phyloP scores from a whole-genome alignment of 1,140 invertebrate species.

The Heliconius nattereri region DNA sequence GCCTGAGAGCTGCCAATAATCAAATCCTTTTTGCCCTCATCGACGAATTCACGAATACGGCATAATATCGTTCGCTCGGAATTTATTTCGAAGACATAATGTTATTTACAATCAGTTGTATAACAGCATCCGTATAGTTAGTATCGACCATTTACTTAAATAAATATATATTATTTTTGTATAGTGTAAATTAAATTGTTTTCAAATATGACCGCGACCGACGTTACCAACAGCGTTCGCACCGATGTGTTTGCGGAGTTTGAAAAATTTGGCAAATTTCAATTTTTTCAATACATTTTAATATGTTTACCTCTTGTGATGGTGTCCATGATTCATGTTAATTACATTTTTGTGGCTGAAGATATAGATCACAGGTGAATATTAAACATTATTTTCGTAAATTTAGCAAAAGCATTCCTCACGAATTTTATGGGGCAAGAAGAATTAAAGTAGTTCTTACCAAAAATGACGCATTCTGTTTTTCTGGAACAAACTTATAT shows the following conservation, averaged over 20 bases:
- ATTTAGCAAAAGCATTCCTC: background rate
- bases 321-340: constrained; percentile 67
- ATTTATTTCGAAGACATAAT: constrained; percentile 19
- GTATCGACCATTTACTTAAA: constrained; percentile 19
- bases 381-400: constrained; percentile 11
- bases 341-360: constrained; percentile 71
- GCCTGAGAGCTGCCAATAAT: background rate
- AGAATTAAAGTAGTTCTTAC: no score
- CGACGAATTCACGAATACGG: constrained; percentile 9
- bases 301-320: constrained; percentile 61
- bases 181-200: background rate
- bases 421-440: background rate
- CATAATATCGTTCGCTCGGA: background rate
- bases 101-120: constrained; percentile 44
- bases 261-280: constrained; percentile 62
- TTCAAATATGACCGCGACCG: constrained; percentile 32
- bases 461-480: background rate
- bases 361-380: constrained; percentile 60
- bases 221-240: constrained; percentile 1
- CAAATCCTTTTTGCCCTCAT: constrained; percentile 5
- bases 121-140: constrained; percentile 38
- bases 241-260: constrained; percentile 29
- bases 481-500: background rate
- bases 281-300: constrained; percentile 58
- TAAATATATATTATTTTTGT: background rate